Conservation (phyloP, 2,113 vertebrate genomes). For the Platichthys stellatus region DNA sequence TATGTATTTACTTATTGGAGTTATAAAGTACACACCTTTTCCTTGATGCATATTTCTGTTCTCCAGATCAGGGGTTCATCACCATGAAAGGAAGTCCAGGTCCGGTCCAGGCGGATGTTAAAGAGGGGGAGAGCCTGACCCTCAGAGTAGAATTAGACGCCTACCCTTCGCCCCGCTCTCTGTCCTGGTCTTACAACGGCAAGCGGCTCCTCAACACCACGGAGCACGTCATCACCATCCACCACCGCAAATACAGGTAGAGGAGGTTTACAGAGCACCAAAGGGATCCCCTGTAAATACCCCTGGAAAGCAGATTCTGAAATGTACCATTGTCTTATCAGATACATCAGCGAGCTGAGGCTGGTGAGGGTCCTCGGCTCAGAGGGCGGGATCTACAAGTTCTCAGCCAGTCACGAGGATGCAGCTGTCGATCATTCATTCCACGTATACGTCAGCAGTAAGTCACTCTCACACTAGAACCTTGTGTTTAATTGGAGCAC, state of each 20-base stretch:
- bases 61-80: slow-evolving; percentile 90
- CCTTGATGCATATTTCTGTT: background rate
- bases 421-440: slow-evolving; percentile 86
- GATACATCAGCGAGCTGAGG: slow-evolving; percentile 89
- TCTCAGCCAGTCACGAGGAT: slow-evolving; percentile 88
- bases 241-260: slow-evolving; percentile 89
- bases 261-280: background rate
- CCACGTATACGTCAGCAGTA: slow-evolving; percentile 93
- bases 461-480: slow-evolving; percentile 56
- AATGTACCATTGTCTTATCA: slow-evolving; percentile 59
- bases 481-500: background rate
- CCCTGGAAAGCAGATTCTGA: background rate
- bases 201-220: slow-evolving; percentile 88
- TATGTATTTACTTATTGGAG: background rate
- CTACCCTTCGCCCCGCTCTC: slow-evolving; percentile 85
- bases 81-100: slow-evolving; percentile 77
- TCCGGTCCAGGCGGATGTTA: slow-evolving; percentile 86
- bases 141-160: slow-evolving; percentile 88
- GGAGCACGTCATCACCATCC: slow-evolving; percentile 87
- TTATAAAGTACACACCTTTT: background rate
- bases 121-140: slow-evolving; percentile 90
- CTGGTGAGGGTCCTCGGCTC: slow-evolving; percentile 91
- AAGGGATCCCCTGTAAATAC: background rate
- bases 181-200: slow-evolving; percentile 88
- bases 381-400: slow-evolving; percentile 93